Conservation (phyloP, 2,888 invertebrate species). For the Hanleya hanleyi region DNA sequence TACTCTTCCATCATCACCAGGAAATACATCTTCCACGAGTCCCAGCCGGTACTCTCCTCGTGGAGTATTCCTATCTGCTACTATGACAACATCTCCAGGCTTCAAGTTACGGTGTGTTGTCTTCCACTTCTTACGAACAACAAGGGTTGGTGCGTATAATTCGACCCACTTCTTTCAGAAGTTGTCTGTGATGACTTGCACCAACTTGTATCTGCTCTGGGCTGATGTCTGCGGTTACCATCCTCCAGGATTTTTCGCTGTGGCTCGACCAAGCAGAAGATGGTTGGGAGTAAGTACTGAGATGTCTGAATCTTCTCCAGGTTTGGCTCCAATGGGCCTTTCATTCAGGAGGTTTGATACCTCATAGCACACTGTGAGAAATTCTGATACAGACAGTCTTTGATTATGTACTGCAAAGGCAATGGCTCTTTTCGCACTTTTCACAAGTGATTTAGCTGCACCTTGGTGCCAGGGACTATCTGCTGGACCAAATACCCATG, state of each 20-base stretch:
- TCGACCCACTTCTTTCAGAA: neutral
- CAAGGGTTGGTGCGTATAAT: neutral
- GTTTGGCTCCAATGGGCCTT: conserved; percentile 5
- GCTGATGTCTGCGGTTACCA: neutral
- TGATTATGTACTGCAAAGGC: conserved; percentile 11
- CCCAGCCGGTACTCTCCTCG: conserved; percentile 2
- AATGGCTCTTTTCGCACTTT: conserved; percentile 8
- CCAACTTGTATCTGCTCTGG: neutral
- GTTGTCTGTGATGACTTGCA: neutral
- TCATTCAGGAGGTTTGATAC: conserved; percentile 7
- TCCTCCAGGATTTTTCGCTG: conserved; percentile 9
- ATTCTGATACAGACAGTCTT: conserved; percentile 14
- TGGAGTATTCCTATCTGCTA: conserved; percentile 8
- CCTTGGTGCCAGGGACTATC: conserved; percentile 17
- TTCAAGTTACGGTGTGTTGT: conserved; percentile 3
- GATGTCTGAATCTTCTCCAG: conserved; percentile 1
- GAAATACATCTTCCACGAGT: conserved; percentile 8
- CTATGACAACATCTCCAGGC: conserved; percentile 5
- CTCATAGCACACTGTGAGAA: conserved; percentile 13
- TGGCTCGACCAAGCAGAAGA: conserved; percentile 7
- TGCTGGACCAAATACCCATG: conserved; percentile 13
- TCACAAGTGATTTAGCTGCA: conserved; percentile 8
- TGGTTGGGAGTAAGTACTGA: conserved; percentile 7
- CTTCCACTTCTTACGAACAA: neutral
- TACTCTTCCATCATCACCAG: conserved; percentile 8